Percentiles rank a stretch among this genome's conserved stretches.
Conservation (phyloP, 2,888 invertebrate genomes). For the Philonicus albiceps region DNA sequence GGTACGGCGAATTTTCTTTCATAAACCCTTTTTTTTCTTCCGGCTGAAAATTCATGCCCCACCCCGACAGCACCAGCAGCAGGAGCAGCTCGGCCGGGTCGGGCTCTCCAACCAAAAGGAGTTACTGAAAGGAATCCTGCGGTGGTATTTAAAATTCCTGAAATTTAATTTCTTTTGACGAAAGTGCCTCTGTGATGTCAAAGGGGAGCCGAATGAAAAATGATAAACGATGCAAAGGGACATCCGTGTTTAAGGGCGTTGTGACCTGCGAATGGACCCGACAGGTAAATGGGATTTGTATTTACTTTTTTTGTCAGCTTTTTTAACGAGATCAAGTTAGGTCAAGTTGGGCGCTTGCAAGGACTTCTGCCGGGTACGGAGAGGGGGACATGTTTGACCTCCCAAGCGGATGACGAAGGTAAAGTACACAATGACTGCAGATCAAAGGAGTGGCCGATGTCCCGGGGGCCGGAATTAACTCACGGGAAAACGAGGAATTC, state of each 20-base stretch:
- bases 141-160: conserved; percentile 38
- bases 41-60: conserved; percentile 19
- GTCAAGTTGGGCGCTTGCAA: neutral
- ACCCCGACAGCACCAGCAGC: no score
- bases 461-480: neutral
- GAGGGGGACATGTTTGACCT: conserved; percentile 10
- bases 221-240: conserved; percentile 35
- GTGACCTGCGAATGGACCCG: conserved; percentile 20
- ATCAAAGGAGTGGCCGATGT: neutral
- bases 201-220: conserved; percentile 30
- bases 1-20: conserved; percentile 41
- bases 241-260: conserved; percentile 27
- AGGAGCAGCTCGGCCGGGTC: neutral
- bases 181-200: conserved; percentile 32
- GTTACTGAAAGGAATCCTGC: conserved; percentile 36
- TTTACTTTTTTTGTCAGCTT: conserved; percentile 15
- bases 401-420: conserved; percentile 16
- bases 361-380: neutral
- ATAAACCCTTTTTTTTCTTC: conserved; percentile 40
- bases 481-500: neutral
- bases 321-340: conserved; percentile 1
- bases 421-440: neutral
- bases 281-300: conserved; percentile 35
- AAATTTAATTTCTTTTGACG: conserved; percentile 39
- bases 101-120: neutral